phyloP scores from a whole-genome alignment of 2,888 invertebrate genomes.

The Eudasyphora cyanicolor region DNA sequence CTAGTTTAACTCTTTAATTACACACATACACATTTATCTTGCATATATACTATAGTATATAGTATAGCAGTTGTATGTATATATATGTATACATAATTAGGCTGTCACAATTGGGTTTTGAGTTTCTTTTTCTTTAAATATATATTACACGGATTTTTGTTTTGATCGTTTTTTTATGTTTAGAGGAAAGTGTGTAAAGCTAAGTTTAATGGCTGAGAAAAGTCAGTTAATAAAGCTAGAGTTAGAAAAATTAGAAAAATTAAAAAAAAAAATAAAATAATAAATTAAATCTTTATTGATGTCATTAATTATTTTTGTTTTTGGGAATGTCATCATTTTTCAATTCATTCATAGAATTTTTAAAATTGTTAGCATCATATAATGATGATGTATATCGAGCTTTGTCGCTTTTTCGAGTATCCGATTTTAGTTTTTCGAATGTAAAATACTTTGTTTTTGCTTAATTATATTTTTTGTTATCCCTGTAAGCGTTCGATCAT shows the following conservation, averaged over 20 bases:
- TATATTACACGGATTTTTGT: constrained; percentile 41
- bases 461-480: not conserved
- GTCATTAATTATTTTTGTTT: not conserved
- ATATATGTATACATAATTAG: constrained; percentile 14
- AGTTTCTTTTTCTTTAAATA: too few species aligned
- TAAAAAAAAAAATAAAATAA: not conserved
- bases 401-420: not conserved
- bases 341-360: constrained; percentile 28
- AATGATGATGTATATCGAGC: constrained; percentile 13
- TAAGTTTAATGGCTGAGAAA: constrained; percentile 2
- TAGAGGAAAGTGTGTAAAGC: not conserved
- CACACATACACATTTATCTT: too few species aligned
- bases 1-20: constrained; percentile 34
- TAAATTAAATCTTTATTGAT: not conserved
- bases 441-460: not conserved
- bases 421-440: not conserved
- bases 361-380: constrained; percentile 5
- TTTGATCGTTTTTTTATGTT: not conserved
- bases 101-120: constrained; percentile 23
- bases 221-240: constrained; percentile 39
- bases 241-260: not conserved
- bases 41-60: too few species aligned
- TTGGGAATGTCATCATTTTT: not conserved
- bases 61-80: constrained; percentile 4
- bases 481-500: not conserved